Evolutionary conservation across 2,797 vertebrate genomes (phyloP), one percentile per base, ranked within the genome.

Genomic region (Paratrypauchen microcephalus): DNA sequence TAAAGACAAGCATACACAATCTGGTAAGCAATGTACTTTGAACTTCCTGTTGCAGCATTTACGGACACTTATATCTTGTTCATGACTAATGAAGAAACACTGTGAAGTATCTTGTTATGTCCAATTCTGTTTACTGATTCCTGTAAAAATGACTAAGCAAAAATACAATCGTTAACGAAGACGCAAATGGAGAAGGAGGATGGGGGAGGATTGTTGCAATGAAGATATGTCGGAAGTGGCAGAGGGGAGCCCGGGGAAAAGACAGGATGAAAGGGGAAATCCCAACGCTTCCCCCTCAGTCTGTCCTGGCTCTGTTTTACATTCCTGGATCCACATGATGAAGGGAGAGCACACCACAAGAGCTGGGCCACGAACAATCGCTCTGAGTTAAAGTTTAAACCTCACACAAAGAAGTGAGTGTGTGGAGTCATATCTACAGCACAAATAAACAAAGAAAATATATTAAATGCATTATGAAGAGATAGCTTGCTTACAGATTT

Each of bases 211-310:
- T 68, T 30, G 18, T 73, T 76, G 74, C 75, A 85, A 83, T 71
- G 75, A 81, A 81, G 82, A 78, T 84, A 72, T 84, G 78, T 77
- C 66, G 66, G 87, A 91, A 89, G 80, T 72, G 1, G 66, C 75
- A 65, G 61, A 82, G 77, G 77, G 75, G 77, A 88, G 83, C 83
- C 74, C 65, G 72, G 72, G 83, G 87, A 80, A 87, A 87, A 89
- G 86, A 84, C 77, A 75, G 89, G 88, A 93, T 89, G 81, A 79
- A 67, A 90, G 92, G 93, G 93, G 91, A 94, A 94, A 92, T 82
- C 93, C 94, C 93, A 83, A 75, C 69, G 45, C 82, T 91, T 91
- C 87, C 91, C 13, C 88, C 71, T 85, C 80, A 60, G 76, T 78
- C 72, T 81, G 79, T 85, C 77, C 84, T 81, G 47, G 70, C 71